These are phyloP conservation scores for Anguilla japonica DNA, from an alignment of 2,113 vertebrate genomes.

Conservation along the genomic window DNA sequence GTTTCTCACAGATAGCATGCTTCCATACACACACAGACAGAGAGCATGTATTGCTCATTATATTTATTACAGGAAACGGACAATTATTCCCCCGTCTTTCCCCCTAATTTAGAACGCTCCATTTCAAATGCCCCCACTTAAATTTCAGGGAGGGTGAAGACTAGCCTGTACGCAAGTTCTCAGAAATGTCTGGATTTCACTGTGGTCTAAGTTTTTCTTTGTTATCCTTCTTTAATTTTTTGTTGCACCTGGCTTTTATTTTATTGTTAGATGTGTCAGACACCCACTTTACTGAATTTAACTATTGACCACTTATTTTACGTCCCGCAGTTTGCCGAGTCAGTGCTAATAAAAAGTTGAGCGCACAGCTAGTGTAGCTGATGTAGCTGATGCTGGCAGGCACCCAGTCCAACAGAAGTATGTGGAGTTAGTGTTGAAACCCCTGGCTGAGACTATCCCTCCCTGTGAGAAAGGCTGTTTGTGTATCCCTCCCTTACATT, in stretches of 20 bases:
- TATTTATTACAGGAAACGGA: neutral
- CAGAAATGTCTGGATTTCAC: neutral
- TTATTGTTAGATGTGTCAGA: no score
- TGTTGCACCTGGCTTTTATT: no score
- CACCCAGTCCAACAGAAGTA: no score
- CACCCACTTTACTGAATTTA: neutral
- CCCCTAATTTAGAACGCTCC: neutral
- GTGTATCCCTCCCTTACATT: no score
- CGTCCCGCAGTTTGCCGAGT: neutral
- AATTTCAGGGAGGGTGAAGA: neutral
- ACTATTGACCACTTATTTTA: neutral
- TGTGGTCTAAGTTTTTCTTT: no score
- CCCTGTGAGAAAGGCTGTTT: no score
- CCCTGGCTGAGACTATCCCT: no score
- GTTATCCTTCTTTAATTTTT: no score
- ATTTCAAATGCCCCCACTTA: neutral
- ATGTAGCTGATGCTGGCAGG: no score
- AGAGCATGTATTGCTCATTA: neutral
- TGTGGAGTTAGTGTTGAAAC: no score
- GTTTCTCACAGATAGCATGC: neutral
- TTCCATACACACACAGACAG: neutral
- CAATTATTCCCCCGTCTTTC: neutral
- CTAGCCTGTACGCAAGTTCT: neutral
- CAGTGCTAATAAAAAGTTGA: no score
- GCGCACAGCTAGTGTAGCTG: no score